Conservation (phyloP, 2,113 vertebrate genomes). For the Litocranius walleri region DNA sequence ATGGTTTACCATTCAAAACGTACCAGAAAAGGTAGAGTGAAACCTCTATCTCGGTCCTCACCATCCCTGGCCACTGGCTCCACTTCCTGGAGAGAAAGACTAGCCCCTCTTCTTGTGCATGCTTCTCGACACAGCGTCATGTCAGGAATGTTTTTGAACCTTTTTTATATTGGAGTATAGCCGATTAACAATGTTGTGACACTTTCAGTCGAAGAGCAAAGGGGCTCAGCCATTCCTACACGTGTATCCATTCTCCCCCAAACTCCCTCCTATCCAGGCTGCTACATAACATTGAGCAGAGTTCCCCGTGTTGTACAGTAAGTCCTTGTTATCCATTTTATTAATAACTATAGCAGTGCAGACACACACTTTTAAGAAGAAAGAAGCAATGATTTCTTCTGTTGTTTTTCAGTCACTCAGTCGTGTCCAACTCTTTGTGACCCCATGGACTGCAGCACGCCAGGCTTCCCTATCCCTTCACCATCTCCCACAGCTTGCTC, state of each 20-base stretch:
- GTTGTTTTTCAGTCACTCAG: not conserved
- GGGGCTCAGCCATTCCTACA: not conserved
- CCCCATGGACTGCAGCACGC: not conserved
- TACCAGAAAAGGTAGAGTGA: not conserved
- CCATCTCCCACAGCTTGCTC: not conserved
- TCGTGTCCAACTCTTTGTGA: not conserved
- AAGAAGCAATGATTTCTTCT: not conserved
- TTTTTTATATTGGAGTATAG: not conserved
- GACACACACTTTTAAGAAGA: not conserved
- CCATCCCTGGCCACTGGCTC: not conserved
- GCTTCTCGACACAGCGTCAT: fast-evolving
- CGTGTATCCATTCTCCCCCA: not conserved
- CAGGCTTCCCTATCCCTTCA: not conserved
- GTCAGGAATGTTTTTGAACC: not conserved
- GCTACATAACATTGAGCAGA: not conserved
- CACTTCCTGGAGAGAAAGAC: not conserved
- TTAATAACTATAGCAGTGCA: not conserved
- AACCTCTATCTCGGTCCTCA: not conserved
- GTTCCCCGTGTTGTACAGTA: not conserved
- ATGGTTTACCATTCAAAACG: not conserved
- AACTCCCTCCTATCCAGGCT: not conserved
- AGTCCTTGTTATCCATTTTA: not conserved
- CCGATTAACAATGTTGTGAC: not conserved
- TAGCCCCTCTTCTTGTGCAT: fast-evolving
- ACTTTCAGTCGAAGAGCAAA: not conserved